phyloP scores from a whole-genome alignment of 2,113 vertebrate genomes.

The Callorhinus ursinus region DNA sequence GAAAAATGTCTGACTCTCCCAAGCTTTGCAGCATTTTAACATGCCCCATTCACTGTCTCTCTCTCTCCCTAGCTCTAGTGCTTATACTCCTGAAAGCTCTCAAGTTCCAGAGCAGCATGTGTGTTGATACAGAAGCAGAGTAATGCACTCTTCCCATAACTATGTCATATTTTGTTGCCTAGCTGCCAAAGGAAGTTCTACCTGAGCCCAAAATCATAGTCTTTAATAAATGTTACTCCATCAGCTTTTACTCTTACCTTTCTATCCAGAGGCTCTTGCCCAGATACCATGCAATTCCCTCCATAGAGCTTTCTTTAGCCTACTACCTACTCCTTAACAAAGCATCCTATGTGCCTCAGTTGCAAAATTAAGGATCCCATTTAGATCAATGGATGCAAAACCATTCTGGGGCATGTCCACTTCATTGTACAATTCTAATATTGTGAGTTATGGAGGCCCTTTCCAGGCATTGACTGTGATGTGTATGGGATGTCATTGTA shows the following conservation, averaged over 20 bases:
- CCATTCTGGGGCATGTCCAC: background rate
- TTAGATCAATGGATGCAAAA: background rate
- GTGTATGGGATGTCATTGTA: background rate
- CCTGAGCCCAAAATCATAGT: background rate
- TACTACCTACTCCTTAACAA: background rate
- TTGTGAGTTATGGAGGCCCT: background rate
- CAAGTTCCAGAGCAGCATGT: background rate
- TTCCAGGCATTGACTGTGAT: background rate
- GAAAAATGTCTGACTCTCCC: background rate
- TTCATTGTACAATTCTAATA: background rate
- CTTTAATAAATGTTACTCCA: background rate
- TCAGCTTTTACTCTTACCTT: background rate
- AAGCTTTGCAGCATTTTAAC: background rate
- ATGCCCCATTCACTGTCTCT: background rate
- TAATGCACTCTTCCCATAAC: background rate
- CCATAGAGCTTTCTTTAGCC: background rate
- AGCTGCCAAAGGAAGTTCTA: background rate
- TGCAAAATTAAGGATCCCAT: background rate
- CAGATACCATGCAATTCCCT: background rate
- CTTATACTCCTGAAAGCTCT: background rate
- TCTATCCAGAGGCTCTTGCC: background rate
- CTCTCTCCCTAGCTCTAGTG: background rate
- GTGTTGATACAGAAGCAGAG: background rate
- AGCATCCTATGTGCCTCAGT: background rate
- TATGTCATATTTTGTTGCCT: background rate